phyloP scores from a whole-genome alignment of 2,797 vertebrate genomes.

The Corythornis leucogaster region DNA sequence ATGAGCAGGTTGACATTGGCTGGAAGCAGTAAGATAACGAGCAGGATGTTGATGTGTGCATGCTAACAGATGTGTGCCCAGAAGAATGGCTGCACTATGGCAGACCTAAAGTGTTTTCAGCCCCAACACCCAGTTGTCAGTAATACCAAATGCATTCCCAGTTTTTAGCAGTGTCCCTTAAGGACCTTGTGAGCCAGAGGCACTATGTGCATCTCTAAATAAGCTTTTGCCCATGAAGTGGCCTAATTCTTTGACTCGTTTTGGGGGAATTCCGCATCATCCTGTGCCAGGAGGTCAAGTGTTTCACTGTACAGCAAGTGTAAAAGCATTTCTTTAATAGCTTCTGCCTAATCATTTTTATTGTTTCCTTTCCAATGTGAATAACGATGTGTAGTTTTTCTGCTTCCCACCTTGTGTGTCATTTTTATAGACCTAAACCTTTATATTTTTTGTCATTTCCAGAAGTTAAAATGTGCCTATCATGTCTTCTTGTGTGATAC shows the following conservation, averaged over 20 bases:
- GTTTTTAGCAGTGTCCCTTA: background rate
- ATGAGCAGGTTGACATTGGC: background rate
- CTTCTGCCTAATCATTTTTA: background rate
- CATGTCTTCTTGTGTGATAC: background rate
- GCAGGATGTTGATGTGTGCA: rapidly evolving
- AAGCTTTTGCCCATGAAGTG: background rate
- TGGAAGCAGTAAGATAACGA: background rate
- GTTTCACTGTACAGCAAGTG: background rate
- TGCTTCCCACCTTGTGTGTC: background rate
- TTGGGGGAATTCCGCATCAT: background rate
- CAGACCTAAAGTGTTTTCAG: background rate
- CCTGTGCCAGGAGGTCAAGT: background rate
- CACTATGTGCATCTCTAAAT: background rate
- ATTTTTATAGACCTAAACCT: background rate
- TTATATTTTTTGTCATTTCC: background rate
- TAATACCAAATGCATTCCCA: rapidly evolving
- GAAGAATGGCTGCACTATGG: rapidly evolving
- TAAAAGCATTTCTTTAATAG: background rate
- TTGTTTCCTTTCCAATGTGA: background rate
- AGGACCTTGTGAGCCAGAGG: background rate
- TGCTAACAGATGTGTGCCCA: rapidly evolving
- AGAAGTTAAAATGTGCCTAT: background rate
- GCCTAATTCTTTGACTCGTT: background rate
- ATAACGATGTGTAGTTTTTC: background rate
- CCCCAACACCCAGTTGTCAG: background rate